These are phyloP conservation scores for Ganaspis brasiliensis DNA, from an alignment of 2,888 invertebrate genomes.

Conservation along the genomic window DNA sequence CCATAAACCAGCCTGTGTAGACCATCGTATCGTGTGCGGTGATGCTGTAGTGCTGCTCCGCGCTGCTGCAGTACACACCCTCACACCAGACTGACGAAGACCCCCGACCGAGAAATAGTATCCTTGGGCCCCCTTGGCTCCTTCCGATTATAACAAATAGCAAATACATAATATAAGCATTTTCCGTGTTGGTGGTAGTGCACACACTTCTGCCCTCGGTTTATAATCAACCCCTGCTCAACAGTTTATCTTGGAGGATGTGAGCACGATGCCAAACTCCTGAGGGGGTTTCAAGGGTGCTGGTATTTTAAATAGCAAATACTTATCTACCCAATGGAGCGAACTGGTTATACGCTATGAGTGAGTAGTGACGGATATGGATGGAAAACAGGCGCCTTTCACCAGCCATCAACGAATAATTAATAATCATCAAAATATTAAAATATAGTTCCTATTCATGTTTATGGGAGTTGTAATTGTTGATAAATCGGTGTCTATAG, in stretches of 20 bases:
- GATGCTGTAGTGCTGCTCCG: neutral
- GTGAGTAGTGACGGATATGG: constrained; percentile 53
- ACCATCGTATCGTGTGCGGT: constrained; percentile 67
- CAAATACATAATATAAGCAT: constrained; percentile 52
- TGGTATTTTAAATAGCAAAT: constrained; percentile 79
- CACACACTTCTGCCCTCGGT: constrained; percentile 64
- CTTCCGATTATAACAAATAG: constrained; percentile 26
- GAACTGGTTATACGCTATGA: constrained; percentile 52
- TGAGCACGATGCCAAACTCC: constrained; percentile 52
- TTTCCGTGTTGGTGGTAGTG: constrained; percentile 38
- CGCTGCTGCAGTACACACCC: constrained; percentile 51
- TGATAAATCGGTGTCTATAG: too few species aligned
- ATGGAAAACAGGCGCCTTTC: too few species aligned
- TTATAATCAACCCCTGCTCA: constrained; percentile 77
- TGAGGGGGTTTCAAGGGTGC: constrained; percentile 65
- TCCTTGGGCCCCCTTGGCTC: constrained; percentile 49
- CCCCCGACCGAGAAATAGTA: constrained; percentile 60
- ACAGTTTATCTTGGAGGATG: constrained; percentile 77
- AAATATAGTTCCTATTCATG: too few species aligned
- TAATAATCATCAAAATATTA: too few species aligned
- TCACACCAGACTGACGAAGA: constrained; percentile 51
- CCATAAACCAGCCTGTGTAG: constrained; percentile 78
- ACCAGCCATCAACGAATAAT: too few species aligned
- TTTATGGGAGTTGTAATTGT: too few species aligned
- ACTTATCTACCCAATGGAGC: constrained; percentile 69